Evolutionary conservation across 1,140 invertebrate species (phyloP).

Genomic region (Panonychus citri): DNA sequence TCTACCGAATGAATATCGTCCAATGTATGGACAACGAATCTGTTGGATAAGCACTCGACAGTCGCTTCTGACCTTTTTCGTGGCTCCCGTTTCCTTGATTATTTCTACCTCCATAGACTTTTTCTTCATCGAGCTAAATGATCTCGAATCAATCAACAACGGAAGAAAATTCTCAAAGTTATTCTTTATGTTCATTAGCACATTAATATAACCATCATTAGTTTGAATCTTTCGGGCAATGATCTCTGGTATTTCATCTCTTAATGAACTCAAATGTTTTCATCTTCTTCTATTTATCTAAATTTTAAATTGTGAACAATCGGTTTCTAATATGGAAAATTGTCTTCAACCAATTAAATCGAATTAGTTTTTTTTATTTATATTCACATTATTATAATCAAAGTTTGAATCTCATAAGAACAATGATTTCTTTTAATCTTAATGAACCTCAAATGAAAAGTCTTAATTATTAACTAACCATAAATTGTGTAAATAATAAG

Average conservation of each 20-base stretch:
- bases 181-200: slow-evolving; percentile 27
- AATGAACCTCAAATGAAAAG: no score
- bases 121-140: slow-evolving; percentile 14
- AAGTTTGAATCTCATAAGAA: no score
- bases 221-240: slow-evolving; percentile 26
- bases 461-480: no score
- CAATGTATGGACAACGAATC: slow-evolving; percentile 17
- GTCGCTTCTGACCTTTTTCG: slow-evolving; percentile 22
- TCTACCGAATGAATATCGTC: neutral
- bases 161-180: slow-evolving; percentile 11
- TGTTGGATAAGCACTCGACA: slow-evolving; percentile 29
- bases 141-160: neutral
- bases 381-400: no score
- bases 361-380: no score
- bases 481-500: no score
- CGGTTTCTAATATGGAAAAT: neutral
- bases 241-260: slow-evolving; percentile 22
- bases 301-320: neutral
- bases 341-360: no score
- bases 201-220: slow-evolving; percentile 28
- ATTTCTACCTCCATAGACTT: slow-evolving; percentile 27
- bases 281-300: slow-evolving; percentile 27
- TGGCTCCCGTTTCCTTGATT: slow-evolving; percentile 22
- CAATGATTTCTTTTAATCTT: no score
- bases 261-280: slow-evolving; percentile 26